Percentiles rank a stretch among this genome's conserved stretches.
phyloP scores from a whole-genome alignment of 1,140 invertebrate species.

The Coenobita brevimanus region DNA sequence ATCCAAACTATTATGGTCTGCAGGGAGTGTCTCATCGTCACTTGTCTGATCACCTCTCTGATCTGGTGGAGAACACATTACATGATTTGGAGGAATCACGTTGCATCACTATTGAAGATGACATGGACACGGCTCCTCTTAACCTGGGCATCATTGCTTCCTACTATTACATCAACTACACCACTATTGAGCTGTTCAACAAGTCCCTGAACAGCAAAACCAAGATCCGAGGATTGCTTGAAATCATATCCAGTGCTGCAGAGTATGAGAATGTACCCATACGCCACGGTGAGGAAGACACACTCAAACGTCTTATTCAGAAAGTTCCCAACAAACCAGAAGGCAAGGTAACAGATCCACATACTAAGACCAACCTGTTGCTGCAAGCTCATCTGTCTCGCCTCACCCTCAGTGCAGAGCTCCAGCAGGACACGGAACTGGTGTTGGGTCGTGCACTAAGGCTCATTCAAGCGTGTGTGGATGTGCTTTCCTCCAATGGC shows the following conservation, averaged over 20 bases:
- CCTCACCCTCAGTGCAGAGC: slow-evolving; percentile 93
- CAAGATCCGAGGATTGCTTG: slow-evolving; percentile 95
- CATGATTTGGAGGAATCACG: slow-evolving; percentile 97
- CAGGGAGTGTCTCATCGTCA: slow-evolving; percentile 97
- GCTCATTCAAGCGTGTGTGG: slow-evolving; percentile 98
- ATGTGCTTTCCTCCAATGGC: slow-evolving; percentile 97
- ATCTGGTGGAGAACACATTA: slow-evolving; percentile 97
- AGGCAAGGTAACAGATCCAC: slow-evolving; percentile 82
- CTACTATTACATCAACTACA: slow-evolving; percentile 99
- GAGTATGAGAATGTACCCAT: slow-evolving; percentile 97
- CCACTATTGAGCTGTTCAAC: slow-evolving; percentile 98
- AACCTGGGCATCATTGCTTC: slow-evolving; percentile 99
- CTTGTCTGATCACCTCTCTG: slow-evolving; percentile 98
- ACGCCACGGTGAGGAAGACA: slow-evolving; percentile 93
- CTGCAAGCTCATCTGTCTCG: slow-evolving; percentile 97
- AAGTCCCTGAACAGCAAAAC: slow-evolving; percentile 97
- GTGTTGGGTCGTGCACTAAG: slow-evolving; percentile 87
- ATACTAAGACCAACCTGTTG: slow-evolving; percentile 96
- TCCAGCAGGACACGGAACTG: slow-evolving; percentile 96
- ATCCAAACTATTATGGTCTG: slow-evolving; percentile 99
- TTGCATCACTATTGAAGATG: slow-evolving; percentile 98
- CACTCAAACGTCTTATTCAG: slow-evolving; percentile 86
- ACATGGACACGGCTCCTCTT: slow-evolving; percentile 95
- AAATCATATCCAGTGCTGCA: slow-evolving; percentile 98
- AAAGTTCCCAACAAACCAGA: slow-evolving; percentile 85